Conservation (phyloP, 2,888 invertebrate genomes). For the Hyppa rectilinea region DNA sequence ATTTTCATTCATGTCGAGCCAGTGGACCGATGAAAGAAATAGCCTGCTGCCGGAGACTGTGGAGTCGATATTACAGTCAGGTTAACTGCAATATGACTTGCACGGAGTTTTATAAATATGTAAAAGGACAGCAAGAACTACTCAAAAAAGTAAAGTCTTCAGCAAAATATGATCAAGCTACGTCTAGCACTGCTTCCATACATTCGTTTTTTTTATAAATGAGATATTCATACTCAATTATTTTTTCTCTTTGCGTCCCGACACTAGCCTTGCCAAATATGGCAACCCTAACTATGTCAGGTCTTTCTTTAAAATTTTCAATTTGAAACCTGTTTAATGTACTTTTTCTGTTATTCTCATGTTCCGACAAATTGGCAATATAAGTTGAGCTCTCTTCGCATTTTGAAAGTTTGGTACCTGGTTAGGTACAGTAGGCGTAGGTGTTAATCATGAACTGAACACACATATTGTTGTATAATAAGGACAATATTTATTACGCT, state of each 20-base stretch:
- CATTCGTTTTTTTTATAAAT: constrained; percentile 1
- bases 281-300: too few species aligned
- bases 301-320: too few species aligned
- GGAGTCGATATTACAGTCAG: constrained; percentile 45
- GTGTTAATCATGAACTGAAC: too few species aligned
- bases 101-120: constrained; percentile 45
- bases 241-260: constrained; percentile 8
- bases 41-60: constrained; percentile 41
- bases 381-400: too few species aligned
- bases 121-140: constrained; percentile 17
- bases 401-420: too few species aligned
- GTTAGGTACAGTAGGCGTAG: too few species aligned
- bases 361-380: too few species aligned
- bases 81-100: constrained; percentile 50
- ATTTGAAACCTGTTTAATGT: too few species aligned
- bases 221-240: neutral
- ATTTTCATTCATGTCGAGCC: constrained; percentile 51
- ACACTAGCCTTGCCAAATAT: constrained; percentile 15
- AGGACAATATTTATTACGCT: too few species aligned
- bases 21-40: constrained; percentile 51
- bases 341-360: too few species aligned
- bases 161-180: constrained; percentile 18
- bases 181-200: constrained; percentile 14
- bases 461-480: too few species aligned
- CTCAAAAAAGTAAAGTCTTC: constrained; percentile 18